Evolutionary conservation across 2,888 invertebrate genomes (phyloP).

Genomic region (Lepas anatifera): DNA sequence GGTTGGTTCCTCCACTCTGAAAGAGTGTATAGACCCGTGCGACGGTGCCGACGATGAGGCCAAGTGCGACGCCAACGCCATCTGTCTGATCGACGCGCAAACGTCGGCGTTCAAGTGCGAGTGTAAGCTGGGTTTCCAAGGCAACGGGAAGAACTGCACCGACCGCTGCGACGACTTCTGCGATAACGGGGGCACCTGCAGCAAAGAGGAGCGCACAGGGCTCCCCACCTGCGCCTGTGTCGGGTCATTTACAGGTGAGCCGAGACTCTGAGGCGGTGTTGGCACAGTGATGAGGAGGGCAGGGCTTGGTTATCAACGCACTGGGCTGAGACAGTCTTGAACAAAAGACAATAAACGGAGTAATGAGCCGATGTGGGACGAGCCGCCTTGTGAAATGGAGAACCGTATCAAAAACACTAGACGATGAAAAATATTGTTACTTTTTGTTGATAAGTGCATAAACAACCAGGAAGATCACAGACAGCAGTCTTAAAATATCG

Average conservation of each 20-base stretch:
- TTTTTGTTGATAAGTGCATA: too few species aligned
- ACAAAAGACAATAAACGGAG: too few species aligned
- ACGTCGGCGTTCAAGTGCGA: conserved; percentile 68
- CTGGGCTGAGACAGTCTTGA: too few species aligned
- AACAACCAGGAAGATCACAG: too few species aligned
- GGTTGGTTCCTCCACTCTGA: conserved; percentile 45
- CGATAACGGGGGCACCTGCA: conserved; percentile 76
- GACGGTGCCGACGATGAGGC: conserved; percentile 59
- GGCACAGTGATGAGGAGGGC: too few species aligned
- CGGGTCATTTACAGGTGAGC: conserved; percentile 81
- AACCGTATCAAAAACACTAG: too few species aligned
- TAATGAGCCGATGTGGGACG: too few species aligned
- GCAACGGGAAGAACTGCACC: conserved; percentile 60
- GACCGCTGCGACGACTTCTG: conserved; percentile 77
- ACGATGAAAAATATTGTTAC: too few species aligned
- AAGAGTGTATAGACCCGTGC: conserved; percentile 83
- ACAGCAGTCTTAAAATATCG: too few species aligned
- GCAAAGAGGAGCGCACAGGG: conserved; percentile 52
- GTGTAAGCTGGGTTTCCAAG: conserved; percentile 86
- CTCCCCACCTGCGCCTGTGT: conserved; percentile 79
- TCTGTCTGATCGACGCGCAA: conserved; percentile 60
- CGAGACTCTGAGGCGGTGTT: conserved; percentile 28
- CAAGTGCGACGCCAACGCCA: conserved; percentile 76
- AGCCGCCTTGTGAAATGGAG: too few species aligned
- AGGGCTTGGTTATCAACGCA: too few species aligned